Base-by-base conservation (phyloP, 64 coral and sea anemone genomes). In the Montipora cactus region DNA sequence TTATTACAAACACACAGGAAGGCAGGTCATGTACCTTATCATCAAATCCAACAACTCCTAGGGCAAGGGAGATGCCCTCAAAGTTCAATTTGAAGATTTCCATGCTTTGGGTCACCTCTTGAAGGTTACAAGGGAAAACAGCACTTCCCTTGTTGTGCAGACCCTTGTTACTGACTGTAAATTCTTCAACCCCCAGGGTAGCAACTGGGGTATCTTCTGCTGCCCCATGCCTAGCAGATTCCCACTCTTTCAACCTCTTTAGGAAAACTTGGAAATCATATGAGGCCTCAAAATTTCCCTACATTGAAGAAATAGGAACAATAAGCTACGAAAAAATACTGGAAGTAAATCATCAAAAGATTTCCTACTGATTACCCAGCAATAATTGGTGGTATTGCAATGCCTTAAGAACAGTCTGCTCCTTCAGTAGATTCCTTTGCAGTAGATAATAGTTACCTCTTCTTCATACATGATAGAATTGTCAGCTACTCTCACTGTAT, bases 11-110 rank as follows among this genome's bases (percentile, higher is more conserved):
- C 67, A 71, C 67, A 12, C 67, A 71, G 67, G 10, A 71, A 71
- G 11, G 67, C 67, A 71, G 14, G 67, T 71, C 16, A 71, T 71
- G 67, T 71, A 71, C 67, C 67, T 71, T 71, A 19, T 71, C 67
- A 71, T 71, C 67, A 71, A 71, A 71, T 71, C 67, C 67, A 71
- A 71, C 67, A 71, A 71, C 67, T 71, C 67, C 67, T 71, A 71
- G 16, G 67, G 67, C 67, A 71, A 71, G 67, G 67, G 67, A 71
- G 67, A 71, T 19, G 16, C 67, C 0, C 16, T 71, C 67, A 71
- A 15, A 71, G 16, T 12, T 71, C 16, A 19, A 71, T 71, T 71
- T 71, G 67, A 71, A 71, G 10, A 71, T 0, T 19, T 71, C 67
- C 67, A 71, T 71, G 16, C 67, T 71, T 71, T 71, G 67, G 11